A percentile compares a stretch with the other conserved stretches of the same genome.
Evolutionary conservation across 1,140 invertebrate species (phyloP).

Genomic region (Zeugodacus cucurbitae): DNA sequence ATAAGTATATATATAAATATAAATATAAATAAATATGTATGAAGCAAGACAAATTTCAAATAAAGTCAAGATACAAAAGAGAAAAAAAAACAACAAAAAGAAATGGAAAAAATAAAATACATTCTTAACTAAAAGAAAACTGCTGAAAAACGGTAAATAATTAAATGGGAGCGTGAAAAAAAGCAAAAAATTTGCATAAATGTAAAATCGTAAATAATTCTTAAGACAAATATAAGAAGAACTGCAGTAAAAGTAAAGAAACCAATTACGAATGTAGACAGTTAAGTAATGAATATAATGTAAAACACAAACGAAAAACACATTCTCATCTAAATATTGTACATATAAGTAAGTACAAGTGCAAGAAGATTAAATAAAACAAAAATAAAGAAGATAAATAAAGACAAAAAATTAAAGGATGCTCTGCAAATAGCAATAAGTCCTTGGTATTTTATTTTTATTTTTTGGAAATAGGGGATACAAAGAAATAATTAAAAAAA

Average conservation of each 20-base stretch:
- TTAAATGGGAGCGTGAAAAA: background rate
- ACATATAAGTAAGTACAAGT: conserved; percentile 48
- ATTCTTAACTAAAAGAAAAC: background rate
- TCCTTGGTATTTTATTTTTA: conserved; percentile 50
- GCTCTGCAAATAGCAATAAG: conserved; percentile 61
- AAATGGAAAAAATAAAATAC: conserved; percentile 39
- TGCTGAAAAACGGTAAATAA: background rate
- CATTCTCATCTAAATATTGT: conserved; percentile 43
- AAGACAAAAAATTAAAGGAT: conserved; percentile 55
- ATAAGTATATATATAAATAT: conserved; percentile 52
- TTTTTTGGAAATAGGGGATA: too few relatives aligned
- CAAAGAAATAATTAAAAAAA: too few relatives aligned
- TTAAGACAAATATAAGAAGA: background rate
- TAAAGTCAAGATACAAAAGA: conserved; percentile 48
- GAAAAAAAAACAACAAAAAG: conserved; percentile 37
- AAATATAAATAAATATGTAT: conserved; percentile 51
- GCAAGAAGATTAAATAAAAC: conserved; percentile 44
- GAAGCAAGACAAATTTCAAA: conserved; percentile 50
- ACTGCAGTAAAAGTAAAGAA: conserved; percentile 42
- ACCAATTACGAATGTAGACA: conserved; percentile 40
- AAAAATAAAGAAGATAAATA: background rate
- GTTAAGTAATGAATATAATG: conserved; percentile 25
- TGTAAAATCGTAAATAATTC: background rate
- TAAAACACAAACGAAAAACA: background rate
- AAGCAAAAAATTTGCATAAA: background rate